Base-by-base conservation (phyloP, 1,140 invertebrate genomes). In the Drosophila ohnishii region DNA sequence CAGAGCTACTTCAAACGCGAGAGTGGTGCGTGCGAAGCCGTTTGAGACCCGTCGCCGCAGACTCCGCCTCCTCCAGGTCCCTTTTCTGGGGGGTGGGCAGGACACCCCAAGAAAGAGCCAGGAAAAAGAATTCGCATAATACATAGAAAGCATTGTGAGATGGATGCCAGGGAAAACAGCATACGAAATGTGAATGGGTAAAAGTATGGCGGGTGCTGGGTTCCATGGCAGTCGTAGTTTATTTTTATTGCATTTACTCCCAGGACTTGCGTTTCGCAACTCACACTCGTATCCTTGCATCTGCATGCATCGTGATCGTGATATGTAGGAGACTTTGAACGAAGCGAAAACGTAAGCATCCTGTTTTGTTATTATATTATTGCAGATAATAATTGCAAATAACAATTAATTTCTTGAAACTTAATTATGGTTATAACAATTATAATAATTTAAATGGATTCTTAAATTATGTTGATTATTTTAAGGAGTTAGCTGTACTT, bases 1-100 rank as follows among this genome's bases (percentile, higher is more conserved):
- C 84, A 88, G 78, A 88, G 84, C 80, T 88, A 88, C 84, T 88
- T 88, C 84, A 88, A 88, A 88, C 65, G 74, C 67, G 65, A 62
- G 62, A 77, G 73, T 78, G 80, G 59, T 82, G 80, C 80, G 84
- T 78, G 71, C 75, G 40, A 77, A 65, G 42, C 56, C 37, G 62
- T 53, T 53, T 58, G 45, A 71, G 71, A 75, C 60, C 70, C 34
- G 45, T 37, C 47, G 69, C 57, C 40, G 45, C 59, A 75, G 70
- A 74, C 51, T 51, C 47, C 45, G 45, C 71, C 60, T 47, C 60
- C 71, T 11, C n/a, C 40, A 32, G 30, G 11, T 19, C 30, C 55
- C 39, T 32, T 22, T 37, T 14, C 34, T 9, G 39, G 34, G 25
- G 6, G 22, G 22, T 22, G 25, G n/a, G 35, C 35, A 47, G 48